Evolutionary conservation across 2,797 vertebrate genomes (phyloP).

Genomic region (Glossophaga mutica): DNA sequence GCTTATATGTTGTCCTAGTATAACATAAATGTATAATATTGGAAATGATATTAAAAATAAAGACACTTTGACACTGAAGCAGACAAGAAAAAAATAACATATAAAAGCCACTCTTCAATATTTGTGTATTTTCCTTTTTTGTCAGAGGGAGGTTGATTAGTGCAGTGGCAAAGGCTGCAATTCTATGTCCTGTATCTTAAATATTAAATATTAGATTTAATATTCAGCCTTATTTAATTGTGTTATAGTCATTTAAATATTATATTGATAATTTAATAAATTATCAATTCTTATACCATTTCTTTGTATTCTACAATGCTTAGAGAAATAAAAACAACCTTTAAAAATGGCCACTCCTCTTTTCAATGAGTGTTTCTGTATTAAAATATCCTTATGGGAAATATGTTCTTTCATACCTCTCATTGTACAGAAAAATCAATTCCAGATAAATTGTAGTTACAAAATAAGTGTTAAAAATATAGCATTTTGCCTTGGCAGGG

Average conservation of each 20-base stretch:
- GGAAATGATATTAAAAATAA: background rate
- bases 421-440: slow-evolving; percentile 11
- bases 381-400: background rate
- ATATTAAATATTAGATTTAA: background rate
- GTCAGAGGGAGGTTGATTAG: background rate
- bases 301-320: background rate
- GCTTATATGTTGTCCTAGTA: background rate
- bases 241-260: background rate
- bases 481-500: background rate
- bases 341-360: background rate
- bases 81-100: background rate
- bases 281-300: background rate
- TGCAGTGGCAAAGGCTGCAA: background rate
- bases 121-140: background rate
- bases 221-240: background rate
- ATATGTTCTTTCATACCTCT: background rate
- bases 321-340: background rate
- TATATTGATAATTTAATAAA: background rate
- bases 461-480: background rate
- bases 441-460: background rate
- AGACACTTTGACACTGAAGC: background rate
- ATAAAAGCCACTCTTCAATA: background rate
- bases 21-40: background rate
- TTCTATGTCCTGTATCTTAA: background rate
- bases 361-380: background rate